Conservation (phyloP, 2,888 invertebrate species). For the Escarpia spicata region DNA sequence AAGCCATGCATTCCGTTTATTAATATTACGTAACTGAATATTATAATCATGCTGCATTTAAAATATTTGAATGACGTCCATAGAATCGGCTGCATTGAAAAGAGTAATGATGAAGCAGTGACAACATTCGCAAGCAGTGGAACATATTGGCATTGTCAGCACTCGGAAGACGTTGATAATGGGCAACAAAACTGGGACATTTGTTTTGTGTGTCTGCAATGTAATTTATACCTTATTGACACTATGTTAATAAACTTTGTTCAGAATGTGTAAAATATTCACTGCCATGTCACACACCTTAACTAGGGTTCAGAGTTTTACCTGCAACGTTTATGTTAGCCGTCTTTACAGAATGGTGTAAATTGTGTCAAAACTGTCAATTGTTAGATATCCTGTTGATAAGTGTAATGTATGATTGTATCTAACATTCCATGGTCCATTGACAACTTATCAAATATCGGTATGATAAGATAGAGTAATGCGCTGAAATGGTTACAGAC, state of each 20-base stretch:
- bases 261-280: neutral
- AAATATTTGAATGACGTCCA: neutral
- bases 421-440: neutral
- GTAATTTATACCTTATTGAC: neutral
- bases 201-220: neutral
- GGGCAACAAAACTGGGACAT: neutral
- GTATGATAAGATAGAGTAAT: neutral
- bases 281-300: neutral
- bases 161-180: no score
- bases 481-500: neutral
- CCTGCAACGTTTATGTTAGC: neutral
- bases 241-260: neutral
- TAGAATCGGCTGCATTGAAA: neutral
- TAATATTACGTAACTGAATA: neutral
- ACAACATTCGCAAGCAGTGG: neutral
- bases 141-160: neutral
- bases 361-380: neutral
- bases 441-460: neutral
- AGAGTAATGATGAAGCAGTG: neutral
- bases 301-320: neutral
- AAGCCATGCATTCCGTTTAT: neutral
- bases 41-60: neutral
- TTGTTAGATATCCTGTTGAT: no score
- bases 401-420: neutral
- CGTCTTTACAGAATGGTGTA: neutral